phyloP scores from a whole-genome alignment of 2,113 vertebrate species.

The Anguilla japonica region DNA sequence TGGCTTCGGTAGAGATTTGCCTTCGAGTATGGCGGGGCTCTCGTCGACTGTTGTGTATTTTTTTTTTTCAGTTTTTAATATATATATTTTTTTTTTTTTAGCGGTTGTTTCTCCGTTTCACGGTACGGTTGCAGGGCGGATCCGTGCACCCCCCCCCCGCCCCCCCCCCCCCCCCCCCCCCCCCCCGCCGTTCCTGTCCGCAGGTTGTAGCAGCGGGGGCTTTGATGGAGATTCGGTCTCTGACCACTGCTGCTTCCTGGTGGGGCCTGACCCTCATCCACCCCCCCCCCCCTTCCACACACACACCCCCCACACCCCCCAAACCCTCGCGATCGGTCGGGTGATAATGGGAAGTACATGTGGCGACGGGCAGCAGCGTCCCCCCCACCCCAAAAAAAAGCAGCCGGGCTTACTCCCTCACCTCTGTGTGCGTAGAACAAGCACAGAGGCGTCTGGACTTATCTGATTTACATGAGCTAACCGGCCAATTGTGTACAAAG shows the following conservation, averaged over 20 bases:
- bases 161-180: background rate
- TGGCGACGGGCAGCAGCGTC: background rate
- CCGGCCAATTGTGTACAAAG: background rate
- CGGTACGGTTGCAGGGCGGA: background rate
- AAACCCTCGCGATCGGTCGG: background rate
- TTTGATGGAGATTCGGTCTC: background rate
- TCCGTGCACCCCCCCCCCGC: background rate
- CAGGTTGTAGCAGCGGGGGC: slow-evolving; percentile 5
- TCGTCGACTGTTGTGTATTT: background rate
- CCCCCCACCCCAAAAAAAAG: slow-evolving; percentile 7
- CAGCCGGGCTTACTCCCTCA: background rate
- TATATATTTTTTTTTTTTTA: no score
- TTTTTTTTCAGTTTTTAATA: no score
- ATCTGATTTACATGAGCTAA: background rate
- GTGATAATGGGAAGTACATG: slow-evolving; percentile 28
- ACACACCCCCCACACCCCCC: background rate
- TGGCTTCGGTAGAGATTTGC: background rate
- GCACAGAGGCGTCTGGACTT: slow-evolving; percentile 8
- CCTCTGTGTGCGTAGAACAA: background rate
- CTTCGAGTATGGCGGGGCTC: background rate
- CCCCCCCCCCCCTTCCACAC: no score
- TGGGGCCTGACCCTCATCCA: background rate
- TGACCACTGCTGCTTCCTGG: slow-evolving; percentile 16
- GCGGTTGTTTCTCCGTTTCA: background rate
- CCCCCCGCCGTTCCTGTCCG: background rate